phyloP scores from a whole-genome alignment of 1,140 invertebrate genomes.

The Colletes gigas region DNA sequence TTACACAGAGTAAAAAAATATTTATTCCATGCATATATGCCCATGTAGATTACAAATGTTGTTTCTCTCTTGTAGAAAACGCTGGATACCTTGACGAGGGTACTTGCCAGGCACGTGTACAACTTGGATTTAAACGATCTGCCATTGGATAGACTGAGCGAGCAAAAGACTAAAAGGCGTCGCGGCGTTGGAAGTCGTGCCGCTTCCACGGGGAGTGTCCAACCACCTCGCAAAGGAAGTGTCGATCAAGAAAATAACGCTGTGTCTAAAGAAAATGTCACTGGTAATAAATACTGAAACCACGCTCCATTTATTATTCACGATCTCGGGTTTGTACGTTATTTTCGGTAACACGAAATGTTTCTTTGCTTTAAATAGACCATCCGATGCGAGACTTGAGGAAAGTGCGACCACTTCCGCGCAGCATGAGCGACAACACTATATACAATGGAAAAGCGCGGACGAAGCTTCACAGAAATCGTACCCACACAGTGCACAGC shows the following conservation, averaged over 20 bases:
- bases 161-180: conserved; percentile 90
- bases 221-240: conserved; percentile 74
- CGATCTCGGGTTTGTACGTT: not conserved
- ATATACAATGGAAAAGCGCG: conserved; percentile 76
- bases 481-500: conserved; percentile 67
- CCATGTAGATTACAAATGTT: conserved; percentile 11
- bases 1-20: conserved; percentile 45
- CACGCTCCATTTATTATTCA: not conserved
- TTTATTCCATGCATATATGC: no score
- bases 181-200: conserved; percentile 80
- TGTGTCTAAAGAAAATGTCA: conserved; percentile 73
- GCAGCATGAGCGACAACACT: conserved; percentile 78
- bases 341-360: not conserved
- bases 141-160: conserved; percentile 91
- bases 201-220: conserved; percentile 77
- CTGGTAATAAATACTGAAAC: conserved; percentile 50
- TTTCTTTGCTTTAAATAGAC: conserved; percentile 65
- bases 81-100: conserved; percentile 95
- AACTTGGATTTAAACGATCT: conserved; percentile 94
- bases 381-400: conserved; percentile 73
- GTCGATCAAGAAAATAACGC: conserved; percentile 75
- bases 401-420: conserved; percentile 74
- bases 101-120: conserved; percentile 96
- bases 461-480: conserved; percentile 70
- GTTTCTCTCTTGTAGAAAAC: conserved; percentile 88